phyloP scores from a whole-genome alignment of 1,140 invertebrate genomes.

The Bombyx mandarina region DNA sequence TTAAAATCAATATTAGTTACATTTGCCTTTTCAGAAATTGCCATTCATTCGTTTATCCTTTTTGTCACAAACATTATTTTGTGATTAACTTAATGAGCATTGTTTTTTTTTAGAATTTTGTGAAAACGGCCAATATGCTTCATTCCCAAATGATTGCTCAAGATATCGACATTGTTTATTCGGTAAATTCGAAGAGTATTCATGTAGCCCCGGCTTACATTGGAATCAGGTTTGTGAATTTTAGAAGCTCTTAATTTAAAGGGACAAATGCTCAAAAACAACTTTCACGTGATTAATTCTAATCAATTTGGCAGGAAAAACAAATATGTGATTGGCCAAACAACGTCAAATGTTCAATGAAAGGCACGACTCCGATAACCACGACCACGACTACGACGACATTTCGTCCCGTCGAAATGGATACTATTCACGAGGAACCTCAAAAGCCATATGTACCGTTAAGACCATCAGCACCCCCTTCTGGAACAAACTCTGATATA shows the following conservation, averaged over 20 bases:
- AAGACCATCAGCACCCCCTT: conserved; percentile 7
- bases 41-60: background rate
- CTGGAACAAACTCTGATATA: conserved; percentile 14
- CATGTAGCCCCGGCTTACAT: conserved; percentile 82
- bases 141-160: conserved; percentile 78
- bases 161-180: conserved; percentile 85
- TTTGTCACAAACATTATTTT: background rate
- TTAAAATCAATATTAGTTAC: background rate
- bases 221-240: conserved; percentile 76
- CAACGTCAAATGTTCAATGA: conserved; percentile 75
- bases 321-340: conserved; percentile 85
- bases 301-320: conserved; percentile 36
- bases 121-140: conserved; percentile 75
- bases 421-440: conserved; percentile 9
- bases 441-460: conserved; percentile 8
- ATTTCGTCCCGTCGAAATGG: conserved; percentile 11
- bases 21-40: conserved; percentile 1
- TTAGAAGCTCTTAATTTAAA: background rate
- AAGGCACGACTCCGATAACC: conserved; percentile 14
- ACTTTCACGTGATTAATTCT: background rate
- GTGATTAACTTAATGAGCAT: background rate
- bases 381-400: conserved; percentile 27
- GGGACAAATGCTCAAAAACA: too few relatives aligned
- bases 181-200: conserved; percentile 79
- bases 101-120: conserved; percentile 69